A percentile compares a stretch with the other conserved stretches of the same genome.
Evolutionary conservation across 2,888 invertebrate species (phyloP).

Genomic region (Aquatica leii): DNA sequence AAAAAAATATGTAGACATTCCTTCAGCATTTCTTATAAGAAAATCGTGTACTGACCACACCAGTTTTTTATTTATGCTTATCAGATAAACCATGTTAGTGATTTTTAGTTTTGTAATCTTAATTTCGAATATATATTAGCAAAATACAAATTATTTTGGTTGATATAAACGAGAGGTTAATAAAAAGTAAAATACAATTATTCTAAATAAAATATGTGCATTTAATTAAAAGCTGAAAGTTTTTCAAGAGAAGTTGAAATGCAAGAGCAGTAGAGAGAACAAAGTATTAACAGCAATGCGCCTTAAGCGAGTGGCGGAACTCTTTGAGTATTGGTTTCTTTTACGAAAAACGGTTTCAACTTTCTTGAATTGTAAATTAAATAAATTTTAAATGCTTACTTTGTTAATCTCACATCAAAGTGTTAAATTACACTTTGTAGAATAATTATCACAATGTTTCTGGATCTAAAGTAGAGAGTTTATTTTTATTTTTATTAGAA

Average conservation of each 20-base stretch:
- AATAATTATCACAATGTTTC: slow-evolving; percentile 17
- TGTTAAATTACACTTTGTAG: slow-evolving; percentile 19
- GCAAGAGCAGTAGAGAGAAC: slow-evolving; percentile 18
- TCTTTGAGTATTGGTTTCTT: slow-evolving; percentile 31
- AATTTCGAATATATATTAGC: too few relatives aligned
- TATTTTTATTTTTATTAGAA: not conserved
- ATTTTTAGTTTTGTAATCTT: too few relatives aligned
- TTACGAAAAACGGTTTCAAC: slow-evolving; percentile 25
- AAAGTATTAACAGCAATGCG: slow-evolving; percentile 30
- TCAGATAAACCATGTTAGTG: too few relatives aligned
- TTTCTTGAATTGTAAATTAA: slow-evolving; percentile 29
- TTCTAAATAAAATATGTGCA: slow-evolving; percentile 27
- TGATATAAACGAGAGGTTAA: too few relatives aligned
- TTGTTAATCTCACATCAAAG: slow-evolving; percentile 30
- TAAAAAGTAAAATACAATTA: slow-evolving; percentile 7
- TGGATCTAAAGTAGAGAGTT: not conserved
- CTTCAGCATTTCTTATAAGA: too few relatives aligned
- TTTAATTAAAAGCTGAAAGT: slow-evolving; percentile 29
- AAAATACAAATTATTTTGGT: too few relatives aligned
- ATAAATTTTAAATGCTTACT: slow-evolving; percentile 31
- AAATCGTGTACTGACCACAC: too few relatives aligned
- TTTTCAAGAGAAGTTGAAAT: slow-evolving; percentile 19
- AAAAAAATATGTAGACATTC: too few relatives aligned
- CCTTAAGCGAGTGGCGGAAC: slow-evolving; percentile 24
- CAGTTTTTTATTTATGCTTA: too few relatives aligned